Conservation (phyloP, 2,888 invertebrate species). For the Macaria notata region DNA sequence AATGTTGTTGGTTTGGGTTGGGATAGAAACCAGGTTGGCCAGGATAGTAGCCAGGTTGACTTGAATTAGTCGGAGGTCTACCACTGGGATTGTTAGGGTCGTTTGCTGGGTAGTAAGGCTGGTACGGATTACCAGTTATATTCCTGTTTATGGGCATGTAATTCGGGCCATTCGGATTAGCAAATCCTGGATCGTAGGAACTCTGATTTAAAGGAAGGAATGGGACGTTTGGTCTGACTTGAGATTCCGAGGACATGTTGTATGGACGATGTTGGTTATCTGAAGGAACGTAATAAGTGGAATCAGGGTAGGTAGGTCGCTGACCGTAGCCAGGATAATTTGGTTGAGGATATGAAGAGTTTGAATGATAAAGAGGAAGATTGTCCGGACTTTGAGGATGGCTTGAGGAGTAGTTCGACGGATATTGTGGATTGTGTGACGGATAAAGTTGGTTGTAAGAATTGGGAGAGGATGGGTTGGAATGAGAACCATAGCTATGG, state of each 20-base stretch:
- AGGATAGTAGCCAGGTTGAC: conserved; percentile 18
- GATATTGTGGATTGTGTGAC: conserved; percentile 26
- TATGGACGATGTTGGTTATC: conserved; percentile 16
- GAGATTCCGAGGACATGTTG: conserved; percentile 28
- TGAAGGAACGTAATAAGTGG: conserved; percentile 22
- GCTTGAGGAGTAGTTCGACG: conserved; percentile 21
- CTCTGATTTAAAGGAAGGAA: conserved; percentile 9
- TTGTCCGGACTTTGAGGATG: conserved; percentile 30
- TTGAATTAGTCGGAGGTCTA: conserved; percentile 17
- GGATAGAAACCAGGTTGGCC: conserved; percentile 25
- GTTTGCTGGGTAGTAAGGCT: conserved; percentile 13
- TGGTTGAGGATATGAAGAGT: conserved; percentile 26
- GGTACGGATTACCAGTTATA: background rate
- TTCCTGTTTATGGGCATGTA: conserved; percentile 3
- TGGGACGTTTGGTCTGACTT: conserved; percentile 21
- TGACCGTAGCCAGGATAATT: conserved; percentile 23
- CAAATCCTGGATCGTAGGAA: conserved; percentile 10
- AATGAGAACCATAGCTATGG: conserved; percentile 11
- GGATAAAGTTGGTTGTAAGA: conserved; percentile 20
- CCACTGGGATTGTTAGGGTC: conserved; percentile 17
- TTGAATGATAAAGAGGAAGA: conserved; percentile 26
- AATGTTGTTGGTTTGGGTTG: background rate
- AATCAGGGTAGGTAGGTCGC: conserved; percentile 20
- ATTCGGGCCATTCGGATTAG: conserved; percentile 6
- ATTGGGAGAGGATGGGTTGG: conserved; percentile 12